phyloP scores from a whole-genome alignment of 2,113 vertebrate species.

The Megaleporinus macrocephalus region DNA sequence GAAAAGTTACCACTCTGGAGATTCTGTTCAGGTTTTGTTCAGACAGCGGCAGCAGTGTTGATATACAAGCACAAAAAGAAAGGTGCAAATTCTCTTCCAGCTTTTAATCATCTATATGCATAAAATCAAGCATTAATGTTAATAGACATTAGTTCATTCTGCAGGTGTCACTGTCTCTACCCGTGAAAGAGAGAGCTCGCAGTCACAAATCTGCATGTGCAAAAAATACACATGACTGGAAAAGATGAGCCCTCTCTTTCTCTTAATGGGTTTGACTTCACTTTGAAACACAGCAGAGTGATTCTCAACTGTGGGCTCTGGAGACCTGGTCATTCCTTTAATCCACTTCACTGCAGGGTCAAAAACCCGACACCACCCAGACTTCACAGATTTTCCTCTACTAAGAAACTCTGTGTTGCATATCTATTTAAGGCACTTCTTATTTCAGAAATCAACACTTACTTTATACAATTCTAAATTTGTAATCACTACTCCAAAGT shows the following conservation, averaged over 20 bases:
- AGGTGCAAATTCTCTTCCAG: too few species aligned
- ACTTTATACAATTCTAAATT: too few species aligned
- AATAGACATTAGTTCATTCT: conserved; percentile 45
- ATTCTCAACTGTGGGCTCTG: conserved; percentile 75
- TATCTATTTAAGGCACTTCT: conserved; percentile 77
- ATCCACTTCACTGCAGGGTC: conserved; percentile 30
- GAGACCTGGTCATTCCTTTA: conserved; percentile 39
- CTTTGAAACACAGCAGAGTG: conserved; percentile 61
- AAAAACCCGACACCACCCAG: conserved; percentile 62
- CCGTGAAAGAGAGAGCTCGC: conserved; percentile 30
- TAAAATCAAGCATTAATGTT: conserved; percentile 32
- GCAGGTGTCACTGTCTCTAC: background rate
- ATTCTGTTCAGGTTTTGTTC: background rate
- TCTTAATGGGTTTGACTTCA: conserved; percentile 43
- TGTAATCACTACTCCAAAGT: too few species aligned
- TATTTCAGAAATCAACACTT: background rate
- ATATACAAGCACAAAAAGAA: background rate
- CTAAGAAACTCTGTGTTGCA: conserved; percentile 26
- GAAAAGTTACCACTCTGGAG: background rate
- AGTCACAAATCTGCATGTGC: background rate
- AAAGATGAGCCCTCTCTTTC: conserved; percentile 66
- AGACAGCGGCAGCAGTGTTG: background rate
- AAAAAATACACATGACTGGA: conserved; percentile 1
- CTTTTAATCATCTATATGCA: too few species aligned
- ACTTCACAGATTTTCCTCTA: conserved; percentile 70